Evolutionary conservation across 2,888 invertebrate species (phyloP).

Genomic region (Piscicola geometra): DNA sequence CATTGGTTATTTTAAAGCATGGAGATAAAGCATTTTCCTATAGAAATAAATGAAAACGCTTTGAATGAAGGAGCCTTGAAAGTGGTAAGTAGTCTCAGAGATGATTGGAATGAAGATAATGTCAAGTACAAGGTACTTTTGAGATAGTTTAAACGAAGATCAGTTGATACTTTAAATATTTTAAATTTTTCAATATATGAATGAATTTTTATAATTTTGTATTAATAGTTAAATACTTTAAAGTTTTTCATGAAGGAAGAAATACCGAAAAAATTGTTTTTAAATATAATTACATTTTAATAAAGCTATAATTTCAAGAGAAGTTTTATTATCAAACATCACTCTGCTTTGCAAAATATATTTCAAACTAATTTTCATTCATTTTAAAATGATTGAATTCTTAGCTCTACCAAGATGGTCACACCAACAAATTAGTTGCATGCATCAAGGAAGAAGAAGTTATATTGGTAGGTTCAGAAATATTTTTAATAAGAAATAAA

Average conservation of each 20-base stretch:
- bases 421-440: slow-evolving; percentile 80
- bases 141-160: no score
- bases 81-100: slow-evolving; percentile 14
- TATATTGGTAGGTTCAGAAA: slow-evolving; percentile 24
- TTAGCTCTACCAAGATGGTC: slow-evolving; percentile 85
- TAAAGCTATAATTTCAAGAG: no score
- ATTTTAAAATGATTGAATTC: no score
- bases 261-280: no score
- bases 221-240: no score
- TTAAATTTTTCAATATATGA: neutral
- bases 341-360: no score
- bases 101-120: slow-evolving; percentile 32
- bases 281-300: no score
- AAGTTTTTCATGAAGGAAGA: no score
- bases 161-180: neutral
- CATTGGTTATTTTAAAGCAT: no score
- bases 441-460: slow-evolving; percentile 35
- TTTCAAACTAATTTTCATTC: no score
- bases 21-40: slow-evolving; percentile 15
- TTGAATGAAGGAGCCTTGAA: slow-evolving; percentile 30
- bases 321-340: no score
- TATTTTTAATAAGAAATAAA: neutral
- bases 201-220: no score
- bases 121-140: slow-evolving; percentile 31
- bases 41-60: slow-evolving; percentile 8